These are phyloP conservation scores for Villa cingulata DNA, from an alignment of 2,888 invertebrate species.

Conservation along the genomic window DNA sequence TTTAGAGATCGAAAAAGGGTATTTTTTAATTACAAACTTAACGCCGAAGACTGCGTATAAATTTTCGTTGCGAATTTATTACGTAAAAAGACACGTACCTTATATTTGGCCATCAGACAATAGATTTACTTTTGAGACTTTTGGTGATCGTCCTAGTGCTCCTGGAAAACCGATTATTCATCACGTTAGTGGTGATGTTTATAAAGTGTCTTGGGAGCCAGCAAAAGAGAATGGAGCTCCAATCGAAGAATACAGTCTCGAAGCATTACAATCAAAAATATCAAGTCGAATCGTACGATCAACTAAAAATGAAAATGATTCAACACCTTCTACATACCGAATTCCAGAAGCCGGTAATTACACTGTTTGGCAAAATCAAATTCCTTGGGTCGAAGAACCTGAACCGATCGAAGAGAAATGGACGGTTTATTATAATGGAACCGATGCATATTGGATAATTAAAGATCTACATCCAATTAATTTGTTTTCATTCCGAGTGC, in stretches of 20 bases:
- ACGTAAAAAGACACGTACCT: constrained; percentile 43
- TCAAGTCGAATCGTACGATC: constrained; percentile 19
- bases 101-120: constrained; percentile 62
- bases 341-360: constrained; percentile 30
- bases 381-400: constrained; percentile 44
- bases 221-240: constrained; percentile 64
- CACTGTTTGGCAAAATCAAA: constrained; percentile 23
- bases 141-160: constrained; percentile 63
- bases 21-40: constrained; percentile 34
- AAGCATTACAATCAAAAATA: constrained; percentile 42
- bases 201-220: constrained; percentile 69
- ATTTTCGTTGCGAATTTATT: constrained; percentile 53
- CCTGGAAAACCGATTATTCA: constrained; percentile 66
- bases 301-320: constrained; percentile 4
- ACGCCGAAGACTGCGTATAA: constrained; percentile 64
- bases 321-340: neutral
- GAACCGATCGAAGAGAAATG: constrained; percentile 41
- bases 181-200: constrained; percentile 55
- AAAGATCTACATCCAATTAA: constrained; percentile 45
- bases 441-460: constrained; percentile 70
- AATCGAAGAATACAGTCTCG: constrained; percentile 60
- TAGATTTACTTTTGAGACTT: constrained; percentile 60
- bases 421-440: constrained; percentile 60
- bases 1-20: constrained; percentile 22
- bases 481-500: constrained; percentile 58